Base-by-base conservation (phyloP, 2,113 vertebrate species). In the Chaetops frenatus region DNA sequence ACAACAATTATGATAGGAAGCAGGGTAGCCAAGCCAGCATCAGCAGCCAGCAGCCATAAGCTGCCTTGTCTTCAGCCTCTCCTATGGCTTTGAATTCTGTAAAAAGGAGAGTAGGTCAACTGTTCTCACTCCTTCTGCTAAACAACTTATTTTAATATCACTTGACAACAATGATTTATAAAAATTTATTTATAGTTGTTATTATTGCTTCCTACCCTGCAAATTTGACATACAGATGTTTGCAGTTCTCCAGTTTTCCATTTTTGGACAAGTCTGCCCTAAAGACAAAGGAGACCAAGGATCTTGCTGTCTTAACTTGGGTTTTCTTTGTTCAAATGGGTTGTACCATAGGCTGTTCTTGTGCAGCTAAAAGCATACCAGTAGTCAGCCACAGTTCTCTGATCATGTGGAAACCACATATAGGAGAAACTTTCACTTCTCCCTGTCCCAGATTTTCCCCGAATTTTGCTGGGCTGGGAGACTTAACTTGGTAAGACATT, bases 1-100 rank as follows among this genome's bases (percentile, higher is more conserved):
- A 38, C 15, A 73, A n/a, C 9, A 56, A 17, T 40, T 85, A 25
- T n/a, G 19, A 36, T 8, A 38, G 21, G 8, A 91, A 5, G 6
- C 17, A 77, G 11, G 5, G 18, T 45, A 71, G 11, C 8, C 44
- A 76, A 60, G 35, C 17, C 47, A 90, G 24, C 35, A 90, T 16
- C 9, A 58, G 4, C 50, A 84, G 31, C 0, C 53, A 84, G 35
- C 0, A 3, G 15, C 22, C 17, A 2, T 0, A 3, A 17, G 18
- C n/a, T 83, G 11, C 11, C 16, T 62, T 50, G 4, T 38, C 35
- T 78, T 73, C 22, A 50, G 8, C 16, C 17, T 66, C 10, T 54
- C 60, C 35, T 36, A 2, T 18, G 15, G 7, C 40, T 78, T 78
- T 72, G 56, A 60, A 38, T 25, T n/a, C 40, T 31, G 16, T 29